phyloP scores from a whole-genome alignment of 2,888 invertebrate genomes.

The Octonoba sinensis region DNA sequence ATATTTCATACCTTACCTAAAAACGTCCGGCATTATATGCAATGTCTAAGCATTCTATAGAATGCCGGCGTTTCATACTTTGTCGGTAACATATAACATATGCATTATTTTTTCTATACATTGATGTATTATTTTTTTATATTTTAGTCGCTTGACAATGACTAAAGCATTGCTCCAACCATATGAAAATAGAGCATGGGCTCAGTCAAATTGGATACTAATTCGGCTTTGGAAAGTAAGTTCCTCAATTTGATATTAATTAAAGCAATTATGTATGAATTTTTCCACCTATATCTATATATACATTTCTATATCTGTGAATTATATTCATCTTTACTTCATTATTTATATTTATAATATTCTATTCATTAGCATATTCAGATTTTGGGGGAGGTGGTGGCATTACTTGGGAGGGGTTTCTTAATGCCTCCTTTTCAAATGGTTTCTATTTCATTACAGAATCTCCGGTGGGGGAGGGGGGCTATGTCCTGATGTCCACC shows the following conservation, averaged over 20 bases:
- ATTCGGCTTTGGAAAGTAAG: constrained; percentile 82
- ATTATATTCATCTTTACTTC: background rate
- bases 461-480: no score
- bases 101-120: no score
- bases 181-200: constrained; percentile 84
- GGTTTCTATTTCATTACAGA: no score
- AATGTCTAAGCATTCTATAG: no score
- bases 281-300: background rate
- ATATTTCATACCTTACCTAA: no score
- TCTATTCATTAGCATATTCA: background rate
- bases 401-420: no score
- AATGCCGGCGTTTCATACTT: no score
- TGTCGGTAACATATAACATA: no score
- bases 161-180: constrained; percentile 81
- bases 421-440: no score
- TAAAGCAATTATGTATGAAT: background rate
- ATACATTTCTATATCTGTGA: background rate
- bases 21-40: no score
- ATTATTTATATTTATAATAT: background rate
- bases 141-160: constrained; percentile 76
- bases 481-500: no score
- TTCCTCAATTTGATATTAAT: background rate
- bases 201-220: constrained; percentile 87
- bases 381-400: no score
- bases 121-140: background rate